These are phyloP conservation scores for Odontomachus brunneus DNA, from an alignment of 1,140 invertebrate species.

Conservation along the genomic window DNA sequence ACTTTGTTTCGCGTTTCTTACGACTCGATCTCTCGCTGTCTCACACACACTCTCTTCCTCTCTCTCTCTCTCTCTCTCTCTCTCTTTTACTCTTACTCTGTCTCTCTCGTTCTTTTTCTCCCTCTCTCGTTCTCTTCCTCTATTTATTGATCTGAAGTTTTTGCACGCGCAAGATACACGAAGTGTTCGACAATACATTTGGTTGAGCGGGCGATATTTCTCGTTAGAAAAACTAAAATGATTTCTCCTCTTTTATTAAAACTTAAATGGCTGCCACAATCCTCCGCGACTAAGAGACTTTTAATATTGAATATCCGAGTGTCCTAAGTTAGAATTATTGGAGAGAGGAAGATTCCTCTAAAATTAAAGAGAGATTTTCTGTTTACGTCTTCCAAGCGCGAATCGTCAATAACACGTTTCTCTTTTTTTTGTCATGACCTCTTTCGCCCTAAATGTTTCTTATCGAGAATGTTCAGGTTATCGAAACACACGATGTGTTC, in stretches of 20 bases:
- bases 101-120: neutral
- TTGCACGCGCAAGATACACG: neutral
- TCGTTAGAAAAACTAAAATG: neutral
- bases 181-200: neutral
- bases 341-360: neutral
- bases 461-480: neutral
- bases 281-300: neutral
- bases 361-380: neutral
- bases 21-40: neutral
- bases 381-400: neutral
- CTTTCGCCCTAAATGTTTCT: neutral
- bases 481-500: neutral
- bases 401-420: neutral
- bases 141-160: neutral
- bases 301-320: neutral
- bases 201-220: neutral
- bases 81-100: neutral
- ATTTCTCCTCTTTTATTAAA: neutral
- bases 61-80: neutral
- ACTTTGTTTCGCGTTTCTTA: conserved; percentile 1
- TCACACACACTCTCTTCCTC: too few species aligned
- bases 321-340: too few species aligned
- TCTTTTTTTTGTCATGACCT: neutral
- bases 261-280: neutral
- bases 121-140: neutral